A percentile compares a stretch with the other conserved stretches of the same genome.
phyloP scores from a whole-genome alignment of 2,113 vertebrate genomes.

The Thinocorus orbignyianus region DNA sequence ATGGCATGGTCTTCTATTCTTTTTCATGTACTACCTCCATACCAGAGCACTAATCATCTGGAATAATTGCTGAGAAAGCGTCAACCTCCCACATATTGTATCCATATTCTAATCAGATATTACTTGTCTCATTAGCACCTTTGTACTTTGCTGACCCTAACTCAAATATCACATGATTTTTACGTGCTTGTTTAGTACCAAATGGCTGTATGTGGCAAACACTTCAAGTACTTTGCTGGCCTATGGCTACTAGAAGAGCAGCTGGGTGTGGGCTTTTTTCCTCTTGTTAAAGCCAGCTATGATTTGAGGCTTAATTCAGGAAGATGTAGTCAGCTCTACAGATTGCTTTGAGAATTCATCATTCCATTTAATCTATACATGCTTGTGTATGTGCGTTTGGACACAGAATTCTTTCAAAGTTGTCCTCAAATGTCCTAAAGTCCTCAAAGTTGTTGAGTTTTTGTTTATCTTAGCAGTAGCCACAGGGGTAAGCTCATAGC shows the following conservation, averaged over 20 bases:
- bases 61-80: background rate
- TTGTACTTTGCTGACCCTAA: background rate
- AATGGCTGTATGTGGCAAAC: background rate
- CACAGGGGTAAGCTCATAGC: background rate
- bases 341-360: background rate
- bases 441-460: background rate
- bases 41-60: background rate
- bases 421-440: too few species aligned
- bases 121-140: background rate
- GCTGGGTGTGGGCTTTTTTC: background rate
- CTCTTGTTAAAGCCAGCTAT: background rate
- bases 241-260: background rate
- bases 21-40: background rate
- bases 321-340: background rate
- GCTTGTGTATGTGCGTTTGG: background rate
- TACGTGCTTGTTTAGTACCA: background rate
- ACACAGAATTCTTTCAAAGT: background rate
- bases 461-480: background rate
- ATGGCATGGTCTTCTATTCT: background rate
- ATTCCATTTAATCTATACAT: background rate
- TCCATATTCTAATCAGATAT: background rate
- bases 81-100: background rate
- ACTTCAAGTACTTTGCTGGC: background rate
- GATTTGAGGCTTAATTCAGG: background rate
- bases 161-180: background rate